Conservation (phyloP, 2,888 invertebrate species). For the Nebria brevicollis region DNA sequence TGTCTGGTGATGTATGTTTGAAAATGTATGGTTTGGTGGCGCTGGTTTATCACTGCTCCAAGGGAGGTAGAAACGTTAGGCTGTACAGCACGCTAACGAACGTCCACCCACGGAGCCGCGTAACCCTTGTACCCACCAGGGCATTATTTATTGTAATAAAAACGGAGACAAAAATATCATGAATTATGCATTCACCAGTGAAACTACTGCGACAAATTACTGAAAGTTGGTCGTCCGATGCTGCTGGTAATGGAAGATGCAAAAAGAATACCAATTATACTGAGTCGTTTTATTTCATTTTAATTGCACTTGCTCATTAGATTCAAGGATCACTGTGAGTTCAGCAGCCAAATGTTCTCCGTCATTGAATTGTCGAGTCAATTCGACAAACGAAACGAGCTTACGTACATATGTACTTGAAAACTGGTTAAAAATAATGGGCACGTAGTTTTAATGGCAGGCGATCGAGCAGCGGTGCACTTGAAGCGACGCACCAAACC, state of each 20-base stretch:
- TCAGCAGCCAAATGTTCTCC: conserved; percentile 11
- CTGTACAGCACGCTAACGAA: conserved; percentile 7
- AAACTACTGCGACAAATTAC: conserved; percentile 47
- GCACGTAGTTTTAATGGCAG: conserved; percentile 35
- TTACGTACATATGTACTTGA: conserved; percentile 31
- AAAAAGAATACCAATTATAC: conserved; percentile 46
- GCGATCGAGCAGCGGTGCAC: not conserved
- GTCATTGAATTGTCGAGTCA: conserved; percentile 18
- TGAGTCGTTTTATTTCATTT: conserved; percentile 42
- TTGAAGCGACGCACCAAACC: not conserved
- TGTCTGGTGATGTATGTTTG: too few species aligned
- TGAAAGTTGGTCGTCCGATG: conserved; percentile 39
- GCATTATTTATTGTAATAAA: conserved; percentile 47
- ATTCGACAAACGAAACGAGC: conserved; percentile 21
- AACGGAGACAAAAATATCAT: conserved; percentile 45
- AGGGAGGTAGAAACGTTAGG: not conserved
- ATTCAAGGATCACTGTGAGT: conserved; percentile 38
- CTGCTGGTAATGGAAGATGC: conserved; percentile 40
- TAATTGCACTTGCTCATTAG: conserved; percentile 46
- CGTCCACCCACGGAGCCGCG: not conserved
- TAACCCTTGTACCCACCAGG: conserved; percentile 6
- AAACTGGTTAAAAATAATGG: conserved; percentile 42
- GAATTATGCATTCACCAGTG: conserved; percentile 41
- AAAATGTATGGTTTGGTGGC: not conserved
- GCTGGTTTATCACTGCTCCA: not conserved